phyloP scores from a whole-genome alignment of 1,140 invertebrate species.

The Gyrodactylus salaris region DNA sequence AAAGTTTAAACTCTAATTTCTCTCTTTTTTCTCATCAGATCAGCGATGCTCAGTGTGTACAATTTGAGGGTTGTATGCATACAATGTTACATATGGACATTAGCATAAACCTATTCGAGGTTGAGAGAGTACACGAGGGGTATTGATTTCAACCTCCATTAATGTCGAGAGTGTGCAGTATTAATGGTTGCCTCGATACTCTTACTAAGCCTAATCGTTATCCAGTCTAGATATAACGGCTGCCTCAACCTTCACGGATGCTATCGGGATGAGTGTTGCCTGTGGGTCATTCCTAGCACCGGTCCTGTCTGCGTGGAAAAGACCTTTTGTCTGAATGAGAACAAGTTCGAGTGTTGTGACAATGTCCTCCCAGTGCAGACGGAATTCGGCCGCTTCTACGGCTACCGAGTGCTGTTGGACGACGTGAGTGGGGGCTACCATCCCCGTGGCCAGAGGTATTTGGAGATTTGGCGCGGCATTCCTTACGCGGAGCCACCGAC shows the following conservation, averaged over 20 bases:
- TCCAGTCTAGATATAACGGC: not conserved
- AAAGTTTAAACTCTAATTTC: too few relatives aligned
- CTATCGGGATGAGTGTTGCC: conserved; percentile 3
- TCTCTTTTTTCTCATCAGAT: too few relatives aligned
- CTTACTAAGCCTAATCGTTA: not conserved
- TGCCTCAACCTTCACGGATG: not conserved
- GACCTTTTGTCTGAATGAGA: not conserved
- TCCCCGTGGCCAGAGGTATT: not conserved
- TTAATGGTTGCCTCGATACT: too few relatives aligned
- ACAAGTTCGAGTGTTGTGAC: not conserved
- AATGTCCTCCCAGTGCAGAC: not conserved
- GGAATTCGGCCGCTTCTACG: not conserved
- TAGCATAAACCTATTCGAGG: too few relatives aligned
- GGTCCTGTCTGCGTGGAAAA: not conserved
- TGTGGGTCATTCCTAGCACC: conserved; percentile 1
- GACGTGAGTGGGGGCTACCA: not conserved
- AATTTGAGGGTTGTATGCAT: too few relatives aligned
- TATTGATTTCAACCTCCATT: too few relatives aligned
- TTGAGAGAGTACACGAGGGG: too few relatives aligned
- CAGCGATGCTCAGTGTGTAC: too few relatives aligned
- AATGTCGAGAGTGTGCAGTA: too few relatives aligned
- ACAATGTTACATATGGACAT: too few relatives aligned
- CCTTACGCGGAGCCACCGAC: conserved; percentile 2
- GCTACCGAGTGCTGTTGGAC: not conserved
- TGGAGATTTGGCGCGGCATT: conserved; percentile 1